Conservation (phyloP, 2,113 vertebrate genomes). For the Pterophyllum scalare region DNA sequence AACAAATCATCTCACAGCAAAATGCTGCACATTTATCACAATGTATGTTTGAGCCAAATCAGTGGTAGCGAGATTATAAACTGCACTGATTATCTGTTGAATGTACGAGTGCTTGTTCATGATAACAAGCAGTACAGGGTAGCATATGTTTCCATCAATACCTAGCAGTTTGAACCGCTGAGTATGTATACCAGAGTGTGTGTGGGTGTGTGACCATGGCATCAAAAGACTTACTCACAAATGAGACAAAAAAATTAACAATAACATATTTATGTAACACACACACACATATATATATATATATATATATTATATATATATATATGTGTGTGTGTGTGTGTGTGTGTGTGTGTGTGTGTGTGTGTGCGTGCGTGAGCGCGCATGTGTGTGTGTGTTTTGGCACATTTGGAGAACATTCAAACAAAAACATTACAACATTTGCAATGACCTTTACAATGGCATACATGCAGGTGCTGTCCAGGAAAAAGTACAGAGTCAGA, state of each 20-base stretch:
- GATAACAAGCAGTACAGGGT: not conserved
- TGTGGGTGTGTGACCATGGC: constrained; percentile 5
- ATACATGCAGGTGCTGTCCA: not conserved
- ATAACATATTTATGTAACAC: not conserved
- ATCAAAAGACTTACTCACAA: constrained; percentile 9
- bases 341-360: too few species aligned
- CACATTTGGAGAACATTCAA: not conserved
- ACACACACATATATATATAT: not conserved
- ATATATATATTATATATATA: too few species aligned
- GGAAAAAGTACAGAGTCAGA: not conserved
- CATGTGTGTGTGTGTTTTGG: not conserved
- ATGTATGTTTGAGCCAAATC: not conserved
- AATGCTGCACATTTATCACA: not conserved
- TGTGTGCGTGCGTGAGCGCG: too few species aligned
- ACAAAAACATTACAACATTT: not conserved
- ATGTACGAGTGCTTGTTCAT: not conserved
- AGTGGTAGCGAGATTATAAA: not conserved
- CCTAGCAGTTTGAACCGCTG: not conserved
- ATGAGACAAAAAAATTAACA: not conserved
- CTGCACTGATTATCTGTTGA: not conserved
- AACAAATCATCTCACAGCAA: not conserved
- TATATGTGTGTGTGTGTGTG: too few species aligned
- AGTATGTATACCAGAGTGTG: not conserved
- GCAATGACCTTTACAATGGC: not conserved
- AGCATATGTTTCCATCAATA: not conserved